Percentiles rank a stretch among this genome's conserved stretches.
These are phyloP conservation scores for Bedellia somnulentella DNA, from an alignment of 2,888 invertebrate species.

Conservation along the genomic window DNA sequence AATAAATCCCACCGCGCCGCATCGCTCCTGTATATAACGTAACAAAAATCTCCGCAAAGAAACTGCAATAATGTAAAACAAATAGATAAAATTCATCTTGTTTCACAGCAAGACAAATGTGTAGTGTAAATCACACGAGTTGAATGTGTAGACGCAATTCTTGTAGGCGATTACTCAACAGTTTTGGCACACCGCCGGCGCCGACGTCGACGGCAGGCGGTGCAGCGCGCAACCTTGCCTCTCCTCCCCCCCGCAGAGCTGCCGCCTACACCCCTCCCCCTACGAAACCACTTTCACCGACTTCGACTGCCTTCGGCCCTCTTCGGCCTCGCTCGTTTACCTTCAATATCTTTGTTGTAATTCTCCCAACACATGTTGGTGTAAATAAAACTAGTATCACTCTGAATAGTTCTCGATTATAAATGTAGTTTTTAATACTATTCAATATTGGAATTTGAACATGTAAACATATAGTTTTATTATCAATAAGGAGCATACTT, in stretches of 20 bases:
- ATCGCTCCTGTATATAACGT: too few species aligned
- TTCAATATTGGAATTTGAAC: too few species aligned
- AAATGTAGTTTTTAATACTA: too few species aligned
- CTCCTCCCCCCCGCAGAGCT: constrained; percentile 14
- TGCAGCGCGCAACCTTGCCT: constrained; percentile 50
- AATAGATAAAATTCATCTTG: too few species aligned
- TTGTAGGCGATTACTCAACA: constrained; percentile 49
- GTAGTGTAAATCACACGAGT: too few species aligned
- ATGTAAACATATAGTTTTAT: too few species aligned
- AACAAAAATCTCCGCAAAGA: too few species aligned
- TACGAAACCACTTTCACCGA: constrained; percentile 45
- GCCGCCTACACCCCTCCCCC: constrained; percentile 16
- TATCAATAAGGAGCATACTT: too few species aligned
- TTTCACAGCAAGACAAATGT: too few species aligned
- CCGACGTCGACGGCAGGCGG: constrained; percentile 22
- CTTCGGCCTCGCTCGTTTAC: constrained; percentile 16
- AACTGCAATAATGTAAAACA: too few species aligned
- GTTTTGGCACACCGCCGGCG: constrained; percentile 34
- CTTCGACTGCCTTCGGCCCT: constrained; percentile 24
- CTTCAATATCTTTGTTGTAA: constrained; percentile 1
- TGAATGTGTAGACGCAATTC: constrained; percentile 44
- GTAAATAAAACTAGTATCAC: not conserved
- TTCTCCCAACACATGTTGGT: not conserved
- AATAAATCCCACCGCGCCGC: too few species aligned
- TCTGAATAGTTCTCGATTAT: too few species aligned